Conservation (phyloP, 2,113 vertebrate species). For the Etheostoma spectabile region DNA sequence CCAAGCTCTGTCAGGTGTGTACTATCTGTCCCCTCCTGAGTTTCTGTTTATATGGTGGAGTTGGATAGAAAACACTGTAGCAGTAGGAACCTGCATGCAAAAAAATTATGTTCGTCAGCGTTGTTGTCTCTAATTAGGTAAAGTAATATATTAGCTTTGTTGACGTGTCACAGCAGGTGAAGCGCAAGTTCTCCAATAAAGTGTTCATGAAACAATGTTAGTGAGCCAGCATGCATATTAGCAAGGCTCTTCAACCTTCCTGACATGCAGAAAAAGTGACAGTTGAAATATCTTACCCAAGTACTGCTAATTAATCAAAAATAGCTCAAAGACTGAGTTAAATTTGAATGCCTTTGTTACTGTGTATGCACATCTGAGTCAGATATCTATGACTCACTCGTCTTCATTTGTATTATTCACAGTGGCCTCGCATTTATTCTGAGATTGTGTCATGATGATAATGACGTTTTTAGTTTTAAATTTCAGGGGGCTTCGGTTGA, state of each 20-base stretch:
- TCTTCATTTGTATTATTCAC: slow-evolving; percentile 8
- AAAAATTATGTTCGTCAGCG: rapidly evolving
- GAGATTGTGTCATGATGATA: background rate
- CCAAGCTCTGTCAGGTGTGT: slow-evolving; percentile 2
- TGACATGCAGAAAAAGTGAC: background rate
- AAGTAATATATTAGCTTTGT: background rate
- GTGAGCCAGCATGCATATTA: background rate
- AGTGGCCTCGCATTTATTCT: background rate
- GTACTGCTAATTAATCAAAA: background rate
- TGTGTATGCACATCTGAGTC: background rate
- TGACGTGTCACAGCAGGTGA: background rate
- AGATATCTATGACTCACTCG: slow-evolving; percentile 4
- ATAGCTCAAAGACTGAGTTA: background rate
- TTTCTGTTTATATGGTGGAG: too few species aligned
- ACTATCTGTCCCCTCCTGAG: background rate
- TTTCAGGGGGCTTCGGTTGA: background rate
- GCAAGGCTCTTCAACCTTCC: background rate
- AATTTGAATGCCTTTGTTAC: background rate
- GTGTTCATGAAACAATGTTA: background rate
- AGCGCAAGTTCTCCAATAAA: background rate
- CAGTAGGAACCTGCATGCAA: background rate
- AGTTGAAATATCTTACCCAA: background rate
- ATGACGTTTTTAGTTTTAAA: slow-evolving; percentile 8
- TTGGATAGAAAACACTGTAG: background rate
- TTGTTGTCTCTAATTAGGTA: background rate